Evolutionary conservation across 2,888 invertebrate genomes (phyloP), one percentile per base, ranked within the genome.

Genomic region (Ophion ventricosus): DNA sequence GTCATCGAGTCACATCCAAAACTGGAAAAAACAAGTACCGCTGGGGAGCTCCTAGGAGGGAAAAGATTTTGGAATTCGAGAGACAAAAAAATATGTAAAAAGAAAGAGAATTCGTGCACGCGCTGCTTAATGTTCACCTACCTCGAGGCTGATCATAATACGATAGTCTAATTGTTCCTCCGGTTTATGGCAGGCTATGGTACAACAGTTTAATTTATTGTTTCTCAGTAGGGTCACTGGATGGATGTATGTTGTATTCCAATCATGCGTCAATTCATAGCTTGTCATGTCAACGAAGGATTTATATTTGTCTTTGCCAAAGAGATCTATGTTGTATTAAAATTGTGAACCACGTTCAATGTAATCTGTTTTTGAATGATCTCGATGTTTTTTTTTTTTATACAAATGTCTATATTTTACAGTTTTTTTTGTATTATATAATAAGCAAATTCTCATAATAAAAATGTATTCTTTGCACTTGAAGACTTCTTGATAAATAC

Each of bases 1-100:
- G 93, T 77, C 93, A 93, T 83, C 89, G 92, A 0, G 91, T 93
- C 1, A 74, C 86, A 20, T 79, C 88, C 23, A 92, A 92, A 80
- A 69, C 87, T 63, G 90, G 90, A 3, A 85, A 80, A 3, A 90
- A 88, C 35, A 92, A 92, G 66, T 92, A 90, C 67, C 76, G 83
- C 4, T 91, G 91, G 90, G 90, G 91, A 59, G 14, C 67, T 0
- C 74, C 89, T n/a, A 83, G 85, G 17, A 91, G 90, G 79, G 73
- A 87, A 26, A 77, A 84, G n/a, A 90, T 92, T 75, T 78, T 90
- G 56, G 72, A 86, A 3, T 88, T 86, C 64, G 92, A 92, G 74
- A 85, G 43, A 10, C 63, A 83, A 72, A n/a, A 40, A 17, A 70
- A 74, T n/a, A 29, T 1, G n/a, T 43, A 40, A 77, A 57, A 61